Base-by-base conservation (phyloP, 2,797 vertebrate genomes). In the Enteromius paludinosus region DNA sequence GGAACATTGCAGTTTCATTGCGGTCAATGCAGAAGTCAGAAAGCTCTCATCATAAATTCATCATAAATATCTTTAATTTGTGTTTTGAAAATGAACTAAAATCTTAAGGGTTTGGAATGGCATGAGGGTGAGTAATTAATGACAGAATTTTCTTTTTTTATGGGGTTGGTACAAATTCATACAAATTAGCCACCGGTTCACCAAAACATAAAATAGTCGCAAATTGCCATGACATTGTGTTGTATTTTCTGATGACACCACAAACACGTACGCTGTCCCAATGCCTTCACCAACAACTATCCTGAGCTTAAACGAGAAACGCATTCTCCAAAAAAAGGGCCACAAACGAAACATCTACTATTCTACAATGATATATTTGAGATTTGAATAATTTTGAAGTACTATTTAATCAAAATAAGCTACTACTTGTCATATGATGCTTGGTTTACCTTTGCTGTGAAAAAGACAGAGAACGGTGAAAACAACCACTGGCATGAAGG, bases 371-470 rank as follows among this genome's bases (percentile, higher is more conserved):
- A 23, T 65, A 30, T 33, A 7, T 59, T 74, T 59, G 3, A 59
- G 15, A 76, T 23, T 20, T 45, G 30, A 62, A 62, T 30, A 3
- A 30, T 62, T 30, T 17, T 10, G 35, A 18, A 45, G 25, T 20
- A 64, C 1, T 35, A 54, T 74, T 56, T 73, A 1, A 54, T 56
- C 6, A 73, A 56, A 73, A 73, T 56, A 73, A 54, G 20, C 11
- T 9, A 23, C 52, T 41, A 56, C 20, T n/a, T 18, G 18, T 66
- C 33, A n/a, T 18, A n/a, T 66, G 33, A 38, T 66, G 33, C 52
- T 52, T 38, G 33, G 35, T 74, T 74, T 17, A 74, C 49, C 12
- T 74, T 23, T 17, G 30, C 47, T 73, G 28, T 14, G 28, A 33
- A 56, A 56, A 73, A n/a, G 23, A 59, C 52, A 25, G n/a, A 56